Evolutionary conservation across 2,113 vertebrate species (phyloP).

Genomic region (Lethenteron reissneri): DNA sequence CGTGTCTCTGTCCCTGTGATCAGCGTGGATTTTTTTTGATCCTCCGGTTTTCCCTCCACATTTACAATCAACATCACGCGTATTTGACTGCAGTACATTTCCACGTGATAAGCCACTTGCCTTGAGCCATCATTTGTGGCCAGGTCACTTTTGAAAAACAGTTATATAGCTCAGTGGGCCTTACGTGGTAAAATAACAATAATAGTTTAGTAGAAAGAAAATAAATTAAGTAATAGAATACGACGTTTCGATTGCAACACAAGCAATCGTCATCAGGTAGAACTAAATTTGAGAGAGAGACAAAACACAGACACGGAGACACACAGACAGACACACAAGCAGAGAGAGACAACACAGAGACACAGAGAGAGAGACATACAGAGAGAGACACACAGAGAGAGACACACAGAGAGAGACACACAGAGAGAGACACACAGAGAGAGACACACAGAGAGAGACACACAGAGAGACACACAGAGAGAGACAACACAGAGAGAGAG

Average conservation of each 20-base stretch:
- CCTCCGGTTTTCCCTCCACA: too few species aligned
- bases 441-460: too few species aligned
- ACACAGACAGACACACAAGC: too few species aligned
- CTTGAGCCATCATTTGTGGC: too few species aligned
- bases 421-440: not conserved
- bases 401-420: slow-evolving; percentile 1
- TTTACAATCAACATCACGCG: too few species aligned
- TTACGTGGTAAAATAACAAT: not conserved
- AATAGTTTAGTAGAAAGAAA: not conserved
- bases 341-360: not conserved
- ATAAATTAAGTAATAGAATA: not conserved
- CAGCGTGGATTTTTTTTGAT: too few species aligned
- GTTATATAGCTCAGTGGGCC: too few species aligned
- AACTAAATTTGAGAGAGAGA: not conserved
- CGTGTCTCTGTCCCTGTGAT: too few species aligned
- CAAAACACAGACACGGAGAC: not conserved
- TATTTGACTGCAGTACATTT: too few species aligned
- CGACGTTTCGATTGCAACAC: not conserved
- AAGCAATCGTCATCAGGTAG: not conserved
- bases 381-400: not conserved
- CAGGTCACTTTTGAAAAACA: too few species aligned
- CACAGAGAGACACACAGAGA: too few species aligned
- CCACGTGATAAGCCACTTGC: too few species aligned
- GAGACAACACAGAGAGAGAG: not conserved
- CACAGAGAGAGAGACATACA: not conserved